Evolutionary conservation across 2,113 vertebrate species (phyloP), one percentile per base, ranked within the genome.

Genomic region (Platichthys stellatus): DNA sequence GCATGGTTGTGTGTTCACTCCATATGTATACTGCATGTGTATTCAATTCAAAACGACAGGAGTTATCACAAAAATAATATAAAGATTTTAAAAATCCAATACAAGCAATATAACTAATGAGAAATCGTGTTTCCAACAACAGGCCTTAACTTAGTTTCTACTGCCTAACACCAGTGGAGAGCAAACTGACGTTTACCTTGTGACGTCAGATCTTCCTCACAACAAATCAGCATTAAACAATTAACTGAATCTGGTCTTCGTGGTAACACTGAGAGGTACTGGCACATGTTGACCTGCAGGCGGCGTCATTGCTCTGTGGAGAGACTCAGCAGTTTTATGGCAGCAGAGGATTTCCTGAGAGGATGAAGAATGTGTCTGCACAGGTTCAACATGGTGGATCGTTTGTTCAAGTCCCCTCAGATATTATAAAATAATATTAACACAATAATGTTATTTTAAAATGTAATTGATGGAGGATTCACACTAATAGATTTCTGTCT

Each of bases 261-360:
- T 56, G 10, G 3, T 11, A 6, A 31, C 35, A 9, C 18, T 54
- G 3, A 0, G 1, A 23, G 18, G 58, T 47, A 12, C 17, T 71
- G 24, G 82, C 83, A 3, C 0, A 0, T 0, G 0, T 1, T 45
- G 60, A 0, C 86, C 91, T 5, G 2, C 56, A 89, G 84, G 61
- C 68, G 88, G 89, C 70, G 81, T 56, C 64, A 66, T 38, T 23
- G 62, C 24, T 68, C 63, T 85, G 21, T 51, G 18, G 11, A 75
- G 54, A 58, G 15, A 12, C 0, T 10, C 17, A 17, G 4, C 23
- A 23, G 28, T 7, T 28, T 4, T 17, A 47, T 35, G 54, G 4
- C 5, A 12, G 20, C 4, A 8, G 43, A 21, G 24, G 66, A 62
- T 0, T 21, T 15, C 0, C 5, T 8, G 51, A 35, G 20, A 5